A percentile compares a stretch with the other conserved stretches of the same genome.
phyloP scores from a whole-genome alignment of 1,140 invertebrate genomes.

The Magallana ariakensis region DNA sequence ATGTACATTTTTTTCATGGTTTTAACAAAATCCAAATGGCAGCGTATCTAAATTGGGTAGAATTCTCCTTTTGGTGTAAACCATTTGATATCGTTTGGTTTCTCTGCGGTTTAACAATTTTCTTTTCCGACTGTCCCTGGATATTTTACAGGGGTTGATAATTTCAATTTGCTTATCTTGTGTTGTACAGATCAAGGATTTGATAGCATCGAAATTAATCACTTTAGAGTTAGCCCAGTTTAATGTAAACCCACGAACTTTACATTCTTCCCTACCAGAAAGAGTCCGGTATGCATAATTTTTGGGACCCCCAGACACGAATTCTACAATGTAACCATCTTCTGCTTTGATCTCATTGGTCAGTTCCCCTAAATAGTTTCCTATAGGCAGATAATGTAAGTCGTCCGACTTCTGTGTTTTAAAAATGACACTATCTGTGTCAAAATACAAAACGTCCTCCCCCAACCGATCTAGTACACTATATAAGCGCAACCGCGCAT shows the following conservation, averaged over 20 bases:
- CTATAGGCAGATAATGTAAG: slow-evolving; percentile 40
- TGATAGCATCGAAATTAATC: slow-evolving; percentile 48
- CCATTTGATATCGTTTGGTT: slow-evolving; percentile 52
- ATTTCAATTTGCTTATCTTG: slow-evolving; percentile 41
- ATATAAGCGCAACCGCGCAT: slow-evolving; percentile 78
- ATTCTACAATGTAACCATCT: slow-evolving; percentile 56
- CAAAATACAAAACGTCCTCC: slow-evolving; percentile 76
- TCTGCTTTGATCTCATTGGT: slow-evolving; percentile 46
- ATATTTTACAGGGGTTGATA: slow-evolving; percentile 56
- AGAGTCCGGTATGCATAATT: slow-evolving; percentile 60
- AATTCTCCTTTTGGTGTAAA: slow-evolving; percentile 58
- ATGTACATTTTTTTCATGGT: not conserved
- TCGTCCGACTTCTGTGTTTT: slow-evolving; percentile 39
- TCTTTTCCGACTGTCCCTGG: slow-evolving; percentile 51
- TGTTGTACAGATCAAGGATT: slow-evolving; percentile 46
- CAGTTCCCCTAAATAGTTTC: slow-evolving; percentile 40
- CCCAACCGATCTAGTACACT: slow-evolving; percentile 72
- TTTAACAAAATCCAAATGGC: slow-evolving; percentile 56
- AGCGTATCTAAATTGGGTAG: slow-evolving; percentile 47
- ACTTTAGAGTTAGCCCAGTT: slow-evolving; percentile 42
- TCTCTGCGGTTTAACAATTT: slow-evolving; percentile 53
- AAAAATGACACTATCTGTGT: slow-evolving; percentile 74
- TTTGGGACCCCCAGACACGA: slow-evolving; percentile 62
- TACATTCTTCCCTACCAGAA: slow-evolving; percentile 49
- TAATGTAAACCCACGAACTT: slow-evolving; percentile 60